phyloP scores from a whole-genome alignment of 1,140 invertebrate genomes.

The Drosophila melanogaster region Release_6_plus_ISO1_MT NC_004354.4:12792001-12792500 shows the following conservation, averaged over 20 bases:
- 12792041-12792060: conserved; percentile 37
- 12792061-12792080: conserved; percentile 46
- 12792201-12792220: conserved; percentile 79
- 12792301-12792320: conserved; percentile 18
- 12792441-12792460: conserved; percentile 51
- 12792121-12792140: conserved; percentile 5
- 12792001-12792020: conserved; percentile 2
- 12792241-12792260: conserved; percentile 80
- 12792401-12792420: conserved; percentile 31
- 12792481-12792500: conserved; percentile 5
- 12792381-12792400: conserved; percentile 62
- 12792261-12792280: conserved; percentile 77
- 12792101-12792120: conserved; percentile 1
- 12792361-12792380: conserved; percentile 29
- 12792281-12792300: conserved; percentile 65
- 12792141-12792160: conserved; percentile 60
- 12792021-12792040: conserved; percentile 9
- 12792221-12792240: conserved; percentile 82
- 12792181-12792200: conserved; percentile 46
- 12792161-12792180: conserved; percentile 44
- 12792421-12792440: conserved; percentile 59
- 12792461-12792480: not conserved
- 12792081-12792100: conserved; percentile 63
- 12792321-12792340: conserved; percentile 15
- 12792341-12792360: not conserved